These are phyloP conservation scores for Sinopyrophorus schimmeli DNA, from an alignment of 2,888 invertebrate genomes.

Conservation along the genomic window DNA sequence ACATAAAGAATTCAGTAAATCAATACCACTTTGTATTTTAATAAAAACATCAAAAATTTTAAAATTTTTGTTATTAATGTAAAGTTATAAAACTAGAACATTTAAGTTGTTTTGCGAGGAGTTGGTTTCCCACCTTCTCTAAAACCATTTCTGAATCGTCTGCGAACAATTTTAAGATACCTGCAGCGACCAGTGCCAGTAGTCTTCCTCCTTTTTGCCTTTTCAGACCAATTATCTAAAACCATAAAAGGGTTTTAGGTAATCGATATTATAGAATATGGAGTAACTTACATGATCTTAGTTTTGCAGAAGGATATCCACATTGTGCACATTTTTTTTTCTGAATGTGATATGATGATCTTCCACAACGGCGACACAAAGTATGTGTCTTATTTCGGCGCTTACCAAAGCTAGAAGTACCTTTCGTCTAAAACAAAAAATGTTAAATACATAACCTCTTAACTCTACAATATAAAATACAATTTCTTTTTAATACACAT, in stretches of 20 bases:
- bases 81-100: slow-evolving; percentile 26
- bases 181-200: slow-evolving; percentile 99
- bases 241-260: slow-evolving; percentile 30
- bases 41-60: too few relatives aligned
- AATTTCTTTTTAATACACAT: too few relatives aligned
- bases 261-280: slow-evolving; percentile 22
- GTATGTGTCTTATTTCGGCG: slow-evolving; percentile 99
- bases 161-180: slow-evolving; percentile 90
- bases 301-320: slow-evolving; percentile 93
- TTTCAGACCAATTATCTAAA: slow-evolving; percentile 97
- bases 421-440: slow-evolving; percentile 99
- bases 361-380: slow-evolving; percentile 96
- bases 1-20: too few relatives aligned
- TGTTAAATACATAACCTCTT: slow-evolving; percentile 33
- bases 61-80: slow-evolving; percentile 20
- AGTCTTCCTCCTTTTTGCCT: slow-evolving; percentile 99
- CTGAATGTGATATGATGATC: slow-evolving; percentile 98
- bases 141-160: slow-evolving; percentile 87
- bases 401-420: slow-evolving; percentile 99
- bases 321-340: slow-evolving; percentile 97
- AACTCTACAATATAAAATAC: too few relatives aligned
- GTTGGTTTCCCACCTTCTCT: slow-evolving; percentile 75
- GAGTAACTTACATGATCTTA: slow-evolving; percentile 96
- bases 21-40: too few relatives aligned
- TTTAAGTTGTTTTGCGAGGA: slow-evolving; percentile 54